A percentile compares a stretch with the other conserved stretches of the same genome.
Conservation (phyloP, 1,140 invertebrate genomes). For the Heliconius eleuchia region DNA sequence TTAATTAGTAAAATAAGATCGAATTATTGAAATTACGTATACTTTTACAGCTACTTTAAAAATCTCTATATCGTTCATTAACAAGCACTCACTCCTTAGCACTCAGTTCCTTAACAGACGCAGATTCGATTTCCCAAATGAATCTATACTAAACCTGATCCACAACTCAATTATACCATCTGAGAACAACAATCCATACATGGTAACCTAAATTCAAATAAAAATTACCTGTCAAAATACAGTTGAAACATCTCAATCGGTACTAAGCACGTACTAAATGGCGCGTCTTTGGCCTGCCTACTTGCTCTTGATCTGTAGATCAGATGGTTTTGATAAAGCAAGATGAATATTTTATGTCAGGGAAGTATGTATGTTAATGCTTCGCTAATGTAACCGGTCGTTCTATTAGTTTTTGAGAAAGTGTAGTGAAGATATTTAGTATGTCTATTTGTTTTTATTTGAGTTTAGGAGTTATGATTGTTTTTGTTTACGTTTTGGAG, state of each 20-base stretch:
- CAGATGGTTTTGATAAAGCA: constrained; percentile 43
- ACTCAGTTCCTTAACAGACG: too few relatives aligned
- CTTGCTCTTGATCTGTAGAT: constrained; percentile 46
- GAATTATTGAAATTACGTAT: too few relatives aligned
- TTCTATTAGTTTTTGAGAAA: constrained; percentile 33
- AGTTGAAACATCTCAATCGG: constrained; percentile 57
- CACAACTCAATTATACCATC: too few relatives aligned
- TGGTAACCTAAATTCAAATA: constrained; percentile 34
- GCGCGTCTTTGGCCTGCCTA: constrained; percentile 37
- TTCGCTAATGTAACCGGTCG: constrained; percentile 33
- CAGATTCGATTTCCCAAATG: too few relatives aligned
- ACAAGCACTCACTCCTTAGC: too few relatives aligned
- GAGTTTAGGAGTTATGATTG: too few relatives aligned
- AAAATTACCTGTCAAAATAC: constrained; percentile 51
- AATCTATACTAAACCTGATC: too few relatives aligned
- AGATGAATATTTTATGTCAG: constrained; percentile 44
- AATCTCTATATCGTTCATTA: too few relatives aligned
- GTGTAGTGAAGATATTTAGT: constrained; percentile 26
- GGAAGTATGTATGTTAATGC: constrained; percentile 41
- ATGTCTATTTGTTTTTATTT: too few relatives aligned
- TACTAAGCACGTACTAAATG: constrained; percentile 55
- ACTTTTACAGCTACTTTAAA: too few relatives aligned
- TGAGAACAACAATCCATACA: constrained; percentile 16
- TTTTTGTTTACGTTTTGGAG: too few relatives aligned
- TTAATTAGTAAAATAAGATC: too few relatives aligned